Base-by-base conservation (phyloP, 1,140 invertebrate genomes). In the Rhynchophorus ferrugineus region DNA sequence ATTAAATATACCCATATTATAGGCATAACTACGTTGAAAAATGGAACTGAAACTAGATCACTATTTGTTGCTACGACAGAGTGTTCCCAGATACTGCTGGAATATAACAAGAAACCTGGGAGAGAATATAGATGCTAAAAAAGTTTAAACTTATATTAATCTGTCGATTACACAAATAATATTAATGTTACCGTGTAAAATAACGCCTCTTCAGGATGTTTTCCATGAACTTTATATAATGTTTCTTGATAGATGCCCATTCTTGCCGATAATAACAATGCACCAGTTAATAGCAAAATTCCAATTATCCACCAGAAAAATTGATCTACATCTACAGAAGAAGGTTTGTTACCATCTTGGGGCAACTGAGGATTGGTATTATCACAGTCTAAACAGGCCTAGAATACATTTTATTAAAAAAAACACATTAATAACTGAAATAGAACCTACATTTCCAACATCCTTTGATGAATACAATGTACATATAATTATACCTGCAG, bases 231-330 rank as follows among this genome's bases (percentile, higher is more conserved):
- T 50, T 74, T 73, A 65, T 94, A 93, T 3, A 98, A 71, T 6
- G 80, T 80, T 74, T 99, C 95, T 74, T 99, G 96, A 69, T 89
- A 96, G 53, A 99, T 91, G 2, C 95, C 96, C 88, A 98, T 92
- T 51, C 88, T 75, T 3, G 96, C 93, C 1, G 95, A 97, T 48
- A 96, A 75, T 54, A 99, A 87, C 22, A 99, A 71, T 0, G 93
- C 92, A 53, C 89, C 76, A 0, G 89, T 90, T 8, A 99, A 72
- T 57, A 98, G 79, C 1, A 73, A 68, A 55, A 99, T 92, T 13
- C 95, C 89, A 35, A 88, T 64, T 49, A 76, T 69, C 88, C 88
- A 91, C 87, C 87, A 90, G 49, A 91, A 84, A 59, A 89, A 81
- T 61, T 83, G 75, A 56, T 79, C 72, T 34, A 64, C 65, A 49